These are phyloP conservation scores for Rhinolophus sinicus DNA, from an alignment of 2,113 vertebrate species.

Conservation along the genomic window DNA sequence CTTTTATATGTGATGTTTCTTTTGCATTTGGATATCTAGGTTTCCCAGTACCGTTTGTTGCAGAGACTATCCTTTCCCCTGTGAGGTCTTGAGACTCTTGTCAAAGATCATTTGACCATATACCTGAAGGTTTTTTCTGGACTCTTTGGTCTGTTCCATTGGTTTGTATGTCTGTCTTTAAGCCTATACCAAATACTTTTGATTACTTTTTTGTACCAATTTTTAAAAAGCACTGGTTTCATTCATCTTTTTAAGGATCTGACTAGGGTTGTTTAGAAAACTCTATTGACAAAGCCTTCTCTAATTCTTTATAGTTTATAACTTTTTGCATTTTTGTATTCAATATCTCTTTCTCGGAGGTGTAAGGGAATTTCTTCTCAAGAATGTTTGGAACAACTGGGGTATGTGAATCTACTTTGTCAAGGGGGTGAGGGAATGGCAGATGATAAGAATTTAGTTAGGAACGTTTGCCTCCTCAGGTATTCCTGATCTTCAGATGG, in stretches of 20 bases:
- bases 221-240: neutral
- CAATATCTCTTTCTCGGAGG: neutral
- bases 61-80: neutral
- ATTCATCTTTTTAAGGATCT: neutral
- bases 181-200: neutral
- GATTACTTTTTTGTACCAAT: neutral
- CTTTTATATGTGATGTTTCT: neutral
- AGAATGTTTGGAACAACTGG: conserved; percentile 14
- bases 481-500: neutral
- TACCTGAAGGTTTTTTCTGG: neutral
- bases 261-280: neutral
- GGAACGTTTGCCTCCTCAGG: conserved; percentile 15
- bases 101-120: neutral
- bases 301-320: conserved; percentile 1
- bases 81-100: neutral
- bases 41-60: neutral
- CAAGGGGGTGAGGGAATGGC: neutral
- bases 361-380: conserved; percentile 29
- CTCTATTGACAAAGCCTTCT: neutral
- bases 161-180: neutral
- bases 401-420: neutral
- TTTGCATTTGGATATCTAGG: neutral
- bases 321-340: conserved; percentile 41
- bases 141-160: neutral
- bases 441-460: conserved; percentile 36